A percentile compares a stretch with the other conserved stretches of the same genome.
Conservation (phyloP, 35 echinoderm and acorn worm species). For the Amphiura filiformis region DNA sequence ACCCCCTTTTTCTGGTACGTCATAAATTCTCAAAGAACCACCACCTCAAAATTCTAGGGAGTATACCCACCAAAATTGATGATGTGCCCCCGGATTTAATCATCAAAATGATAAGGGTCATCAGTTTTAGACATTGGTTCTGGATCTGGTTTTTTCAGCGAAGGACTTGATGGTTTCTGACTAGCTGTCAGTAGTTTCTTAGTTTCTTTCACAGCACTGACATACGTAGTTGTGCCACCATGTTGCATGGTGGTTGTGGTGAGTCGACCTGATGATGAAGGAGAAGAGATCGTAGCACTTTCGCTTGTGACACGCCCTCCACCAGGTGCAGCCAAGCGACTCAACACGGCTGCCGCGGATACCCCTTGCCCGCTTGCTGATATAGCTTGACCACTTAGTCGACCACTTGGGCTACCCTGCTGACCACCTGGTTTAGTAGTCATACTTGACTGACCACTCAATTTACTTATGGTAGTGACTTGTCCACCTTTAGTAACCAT, state of each 20-base stretch:
- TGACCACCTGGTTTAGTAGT: neutral
- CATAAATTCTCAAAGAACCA: no score
- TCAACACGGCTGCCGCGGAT: neutral
- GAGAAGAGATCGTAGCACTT: neutral
- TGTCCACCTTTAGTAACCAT: neutral
- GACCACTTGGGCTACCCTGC: neutral
- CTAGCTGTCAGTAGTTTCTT: neutral
- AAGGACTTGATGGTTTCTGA: neutral
- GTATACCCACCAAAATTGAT: no score
- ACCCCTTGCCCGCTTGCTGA: neutral
- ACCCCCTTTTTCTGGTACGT: no score
- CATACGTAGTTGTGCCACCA: neutral
- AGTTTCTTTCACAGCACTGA: neutral
- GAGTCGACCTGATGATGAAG: neutral
- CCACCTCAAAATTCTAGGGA: no score
- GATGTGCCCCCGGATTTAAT: no score
- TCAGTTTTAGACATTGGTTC: constrained; percentile 2
- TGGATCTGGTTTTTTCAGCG: neutral
- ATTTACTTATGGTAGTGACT: neutral
- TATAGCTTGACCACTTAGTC: neutral
- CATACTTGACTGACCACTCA: neutral
- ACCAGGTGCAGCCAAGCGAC: neutral
- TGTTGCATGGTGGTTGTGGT: neutral
- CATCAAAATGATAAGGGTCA: constrained; percentile 40
- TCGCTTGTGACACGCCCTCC: neutral